These are phyloP conservation scores for Picus viridis DNA, from an alignment of 2,797 vertebrate species.

Conservation along the genomic window DNA sequence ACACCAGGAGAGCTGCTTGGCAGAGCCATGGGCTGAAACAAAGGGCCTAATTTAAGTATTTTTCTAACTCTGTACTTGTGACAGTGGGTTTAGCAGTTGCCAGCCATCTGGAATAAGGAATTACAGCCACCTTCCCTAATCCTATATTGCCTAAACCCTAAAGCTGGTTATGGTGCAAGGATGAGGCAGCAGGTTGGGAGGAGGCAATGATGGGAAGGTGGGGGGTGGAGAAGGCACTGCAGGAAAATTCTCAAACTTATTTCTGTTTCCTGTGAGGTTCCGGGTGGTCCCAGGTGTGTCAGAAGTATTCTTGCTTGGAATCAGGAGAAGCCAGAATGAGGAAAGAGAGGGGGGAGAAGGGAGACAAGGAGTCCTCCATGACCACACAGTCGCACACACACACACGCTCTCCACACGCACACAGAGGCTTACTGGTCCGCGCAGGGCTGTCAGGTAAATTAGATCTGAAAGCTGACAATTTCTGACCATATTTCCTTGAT, in stretches of 20 bases:
- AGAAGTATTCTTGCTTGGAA: constrained; percentile 21
- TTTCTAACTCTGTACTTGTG: constrained; percentile 74
- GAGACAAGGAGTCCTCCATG: constrained; percentile 75
- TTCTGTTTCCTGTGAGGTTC: background rate
- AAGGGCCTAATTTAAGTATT: constrained; percentile 77
- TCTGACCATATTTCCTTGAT: constrained; percentile 99
- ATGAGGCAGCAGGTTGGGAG: constrained; percentile 75
- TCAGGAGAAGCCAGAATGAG: constrained; percentile 74
- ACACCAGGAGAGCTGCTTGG: background rate
- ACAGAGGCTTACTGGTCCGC: constrained; percentile 74
- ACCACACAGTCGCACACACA: constrained; percentile 74
- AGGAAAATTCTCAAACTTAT: constrained; percentile 29
- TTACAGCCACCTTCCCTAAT: constrained; percentile 84
- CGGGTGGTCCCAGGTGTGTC: background rate
- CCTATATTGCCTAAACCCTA: constrained; percentile 82
- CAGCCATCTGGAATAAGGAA: constrained; percentile 85
- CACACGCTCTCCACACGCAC: constrained; percentile 53
- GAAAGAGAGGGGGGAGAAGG: constrained; percentile 70
- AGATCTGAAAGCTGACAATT: constrained; percentile 99
- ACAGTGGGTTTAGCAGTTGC: constrained; percentile 78
- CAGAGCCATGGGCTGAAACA: constrained; percentile 31
- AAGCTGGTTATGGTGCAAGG: constrained; percentile 80
- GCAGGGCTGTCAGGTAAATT: constrained; percentile 99
- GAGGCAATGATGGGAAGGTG: background rate
- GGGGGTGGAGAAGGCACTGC: background rate